phyloP scores from a whole-genome alignment of 2,888 invertebrate genomes.

The Macrophya alboannulata region DNA sequence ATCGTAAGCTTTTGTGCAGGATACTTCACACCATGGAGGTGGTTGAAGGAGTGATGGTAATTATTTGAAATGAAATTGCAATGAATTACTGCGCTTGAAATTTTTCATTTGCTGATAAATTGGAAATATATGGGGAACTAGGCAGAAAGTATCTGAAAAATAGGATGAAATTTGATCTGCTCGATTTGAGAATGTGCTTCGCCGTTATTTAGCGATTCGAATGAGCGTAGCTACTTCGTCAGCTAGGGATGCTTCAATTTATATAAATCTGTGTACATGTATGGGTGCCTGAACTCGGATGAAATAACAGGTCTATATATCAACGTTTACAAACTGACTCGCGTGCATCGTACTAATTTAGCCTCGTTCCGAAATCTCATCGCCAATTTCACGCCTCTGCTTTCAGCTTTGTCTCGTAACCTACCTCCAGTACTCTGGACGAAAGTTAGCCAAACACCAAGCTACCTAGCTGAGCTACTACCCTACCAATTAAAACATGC shows the following conservation, averaged over 20 bases:
- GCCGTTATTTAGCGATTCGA: not conserved
- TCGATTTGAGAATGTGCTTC: not conserved
- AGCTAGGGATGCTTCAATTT: not conserved
- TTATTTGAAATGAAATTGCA: slow-evolving; percentile 4
- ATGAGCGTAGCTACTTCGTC: not conserved
- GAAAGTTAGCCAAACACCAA: slow-evolving; percentile 44
- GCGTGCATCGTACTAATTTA: slow-evolving; percentile 46
- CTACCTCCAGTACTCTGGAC: slow-evolving; percentile 14
- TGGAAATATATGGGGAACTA: not conserved
- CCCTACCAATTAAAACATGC: slow-evolving; percentile 72
- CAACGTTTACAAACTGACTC: slow-evolving; percentile 32
- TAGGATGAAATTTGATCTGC: not conserved
- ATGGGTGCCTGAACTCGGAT: not conserved
- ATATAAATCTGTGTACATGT: too few species aligned
- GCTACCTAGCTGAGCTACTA: slow-evolving; percentile 55
- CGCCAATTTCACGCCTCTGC: slow-evolving; percentile 69
- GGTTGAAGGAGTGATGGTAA: not conserved
- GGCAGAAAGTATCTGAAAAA: not conserved
- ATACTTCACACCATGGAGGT: not conserved
- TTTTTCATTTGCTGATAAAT: not conserved
- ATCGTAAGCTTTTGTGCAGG: not conserved
- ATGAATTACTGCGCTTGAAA: not conserved
- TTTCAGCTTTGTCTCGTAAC: slow-evolving; percentile 62
- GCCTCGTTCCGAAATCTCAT: slow-evolving; percentile 55
- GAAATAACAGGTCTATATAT: not conserved